These are phyloP conservation scores for Panzeria rudis DNA, from an alignment of 2,888 invertebrate species.

Conservation along the genomic window DNA sequence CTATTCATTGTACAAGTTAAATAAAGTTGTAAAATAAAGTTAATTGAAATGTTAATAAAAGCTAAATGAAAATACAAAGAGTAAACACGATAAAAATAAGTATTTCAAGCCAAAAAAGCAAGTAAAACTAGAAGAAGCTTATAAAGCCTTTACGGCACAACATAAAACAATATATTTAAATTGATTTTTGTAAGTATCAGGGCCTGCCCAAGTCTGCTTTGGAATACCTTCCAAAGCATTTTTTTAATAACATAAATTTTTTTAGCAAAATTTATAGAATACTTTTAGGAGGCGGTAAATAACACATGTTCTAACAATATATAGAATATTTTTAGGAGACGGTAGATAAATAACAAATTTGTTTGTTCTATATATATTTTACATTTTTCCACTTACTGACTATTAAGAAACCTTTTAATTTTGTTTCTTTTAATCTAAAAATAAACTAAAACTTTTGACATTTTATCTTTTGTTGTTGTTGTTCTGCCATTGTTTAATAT, in stretches of 20 bases:
- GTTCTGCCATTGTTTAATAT: slow-evolving; percentile 13
- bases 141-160: too few relatives aligned
- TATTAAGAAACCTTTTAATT: not conserved
- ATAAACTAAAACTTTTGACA: slow-evolving; percentile 8
- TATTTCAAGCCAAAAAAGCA: too few relatives aligned
- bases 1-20: not conserved
- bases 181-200: too few relatives aligned
- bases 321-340: not conserved
- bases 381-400: too few relatives aligned
- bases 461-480: not conserved
- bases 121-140: too few relatives aligned
- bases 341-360: too few relatives aligned
- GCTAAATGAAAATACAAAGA: not conserved
- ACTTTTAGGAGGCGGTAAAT: not conserved
- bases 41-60: slow-evolving; percentile 12
- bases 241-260: too few relatives aligned
- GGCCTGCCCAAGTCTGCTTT: too few relatives aligned
- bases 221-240: too few relatives aligned
- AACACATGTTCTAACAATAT: not conserved
- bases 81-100: too few relatives aligned
- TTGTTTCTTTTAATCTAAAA: not conserved
- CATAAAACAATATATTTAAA: too few relatives aligned
- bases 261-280: not conserved
- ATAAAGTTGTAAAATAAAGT: slow-evolving; percentile 15
- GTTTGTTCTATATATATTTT: too few relatives aligned